Conservation (phyloP, 30 jellyfish, hydroid and myxozoan species). For the Aurelia sp. region DNA sequence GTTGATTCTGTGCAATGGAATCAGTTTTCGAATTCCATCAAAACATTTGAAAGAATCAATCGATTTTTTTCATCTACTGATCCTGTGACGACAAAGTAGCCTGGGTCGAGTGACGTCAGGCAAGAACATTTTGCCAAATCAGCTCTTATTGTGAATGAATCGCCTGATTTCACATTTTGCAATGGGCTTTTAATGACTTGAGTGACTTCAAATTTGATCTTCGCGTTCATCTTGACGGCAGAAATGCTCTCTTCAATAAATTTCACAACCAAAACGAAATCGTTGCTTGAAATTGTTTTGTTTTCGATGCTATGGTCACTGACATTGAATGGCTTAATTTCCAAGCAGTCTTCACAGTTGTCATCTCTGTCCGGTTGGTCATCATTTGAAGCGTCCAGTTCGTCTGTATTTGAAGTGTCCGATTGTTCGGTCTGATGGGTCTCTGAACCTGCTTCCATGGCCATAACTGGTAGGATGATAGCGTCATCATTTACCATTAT, state of each 20-base stretch:
- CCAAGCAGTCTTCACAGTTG: conserved; percentile 28
- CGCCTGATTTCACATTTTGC: background rate
- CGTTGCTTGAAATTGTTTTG: background rate
- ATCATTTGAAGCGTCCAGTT: no score
- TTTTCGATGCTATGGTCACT: background rate
- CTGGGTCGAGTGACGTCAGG: conserved; percentile 27
- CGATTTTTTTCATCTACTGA: conserved; percentile 16
- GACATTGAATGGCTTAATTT: background rate
- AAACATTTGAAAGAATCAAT: conserved; percentile 7
- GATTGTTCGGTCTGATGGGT: background rate
- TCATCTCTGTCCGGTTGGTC: background rate
- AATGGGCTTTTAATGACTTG: conserved; percentile 19
- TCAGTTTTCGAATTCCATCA: conserved; percentile 21
- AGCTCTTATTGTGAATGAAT: conserved; percentile 6
- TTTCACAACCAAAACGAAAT: conserved; percentile 28
- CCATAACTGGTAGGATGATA: background rate
- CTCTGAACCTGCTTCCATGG: background rate
- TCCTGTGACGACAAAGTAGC: conserved; percentile 33
- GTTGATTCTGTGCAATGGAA: no score
- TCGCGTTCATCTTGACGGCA: conserved; percentile 3
- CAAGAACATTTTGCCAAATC: conserved; percentile 23
- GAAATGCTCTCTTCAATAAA: conserved; percentile 23
- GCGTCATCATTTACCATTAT: background rate
- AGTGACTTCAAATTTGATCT: conserved; percentile 21
- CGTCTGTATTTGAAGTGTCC: background rate